A percentile compares a stretch with the other conserved stretches of the same genome.
Evolutionary conservation across 2,797 vertebrate genomes (phyloP).

Genomic region (Sebastes cheni): DNA sequence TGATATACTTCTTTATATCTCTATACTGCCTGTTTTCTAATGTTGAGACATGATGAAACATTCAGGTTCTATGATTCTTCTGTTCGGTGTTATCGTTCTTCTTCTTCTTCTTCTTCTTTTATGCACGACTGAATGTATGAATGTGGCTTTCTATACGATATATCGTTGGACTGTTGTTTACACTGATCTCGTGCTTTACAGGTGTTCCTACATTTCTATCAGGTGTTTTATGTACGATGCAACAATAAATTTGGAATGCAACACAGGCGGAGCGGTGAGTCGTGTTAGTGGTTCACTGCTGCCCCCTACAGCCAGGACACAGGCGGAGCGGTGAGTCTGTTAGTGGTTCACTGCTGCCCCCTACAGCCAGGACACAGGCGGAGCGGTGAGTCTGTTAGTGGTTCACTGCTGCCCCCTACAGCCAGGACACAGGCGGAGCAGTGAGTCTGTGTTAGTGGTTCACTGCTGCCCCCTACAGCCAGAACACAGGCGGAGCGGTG

Average conservation of each 20-base stretch:
- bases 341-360: too few species aligned
- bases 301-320: too few species aligned
- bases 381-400: too few species aligned
- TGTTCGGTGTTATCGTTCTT: slow-evolving; percentile 40
- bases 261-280: not conserved
- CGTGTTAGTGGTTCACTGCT: too few species aligned
- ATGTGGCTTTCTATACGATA: slow-evolving; percentile 66
- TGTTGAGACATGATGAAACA: slow-evolving; percentile 22
- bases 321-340: too few species aligned
- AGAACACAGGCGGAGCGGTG: too few species aligned
- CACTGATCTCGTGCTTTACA: slow-evolving; percentile 54
- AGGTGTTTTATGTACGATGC: slow-evolving; percentile 78
- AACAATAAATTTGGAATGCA: slow-evolving; percentile 80
- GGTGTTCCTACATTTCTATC: slow-evolving; percentile 74
- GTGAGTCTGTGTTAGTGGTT: too few species aligned
- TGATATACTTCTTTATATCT: slow-evolving; percentile 62
- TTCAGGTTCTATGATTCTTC: slow-evolving; percentile 29
- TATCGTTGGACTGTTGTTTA: slow-evolving; percentile 55
- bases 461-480: too few species aligned
- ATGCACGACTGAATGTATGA: slow-evolving; percentile 76
- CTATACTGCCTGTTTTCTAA: slow-evolving; percentile 67
- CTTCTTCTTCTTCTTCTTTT: slow-evolving; percentile 38
- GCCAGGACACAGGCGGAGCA: rapidly evolving
- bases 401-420: too few species aligned
- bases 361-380: too few species aligned